phyloP scores from a whole-genome alignment of 2,113 vertebrate genomes.

The Dasyprocta punctata region DNA sequence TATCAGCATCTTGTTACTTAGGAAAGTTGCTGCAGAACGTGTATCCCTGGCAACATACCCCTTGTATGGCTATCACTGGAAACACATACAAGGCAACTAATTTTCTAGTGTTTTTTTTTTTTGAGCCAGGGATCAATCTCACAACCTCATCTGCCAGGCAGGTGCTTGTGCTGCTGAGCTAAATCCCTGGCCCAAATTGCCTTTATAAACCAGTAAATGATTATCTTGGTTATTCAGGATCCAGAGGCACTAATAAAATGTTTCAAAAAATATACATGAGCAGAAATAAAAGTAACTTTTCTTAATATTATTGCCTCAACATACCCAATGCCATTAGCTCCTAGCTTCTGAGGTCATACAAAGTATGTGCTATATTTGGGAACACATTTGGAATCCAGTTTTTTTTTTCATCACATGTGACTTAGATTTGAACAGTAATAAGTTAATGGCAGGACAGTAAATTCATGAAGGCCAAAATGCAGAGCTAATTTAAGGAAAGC shows the following conservation, averaged over 20 bases:
- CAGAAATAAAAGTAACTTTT: neutral
- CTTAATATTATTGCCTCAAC: neutral
- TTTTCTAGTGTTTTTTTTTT: neutral
- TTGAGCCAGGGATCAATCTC: too few species aligned
- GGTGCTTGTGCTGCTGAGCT: too few species aligned
- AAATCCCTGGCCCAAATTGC: too few species aligned
- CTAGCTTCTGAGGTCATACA: neutral
- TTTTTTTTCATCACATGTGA: neutral
- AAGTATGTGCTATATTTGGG: neutral
- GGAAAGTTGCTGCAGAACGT: neutral
- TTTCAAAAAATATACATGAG: neutral
- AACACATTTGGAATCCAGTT: neutral
- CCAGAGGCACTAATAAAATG: neutral
- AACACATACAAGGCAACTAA: neutral
- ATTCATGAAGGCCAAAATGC: neutral
- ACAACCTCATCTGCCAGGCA: too few species aligned
- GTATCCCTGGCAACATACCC: neutral
- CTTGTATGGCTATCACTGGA: neutral
- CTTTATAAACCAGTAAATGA: neutral
- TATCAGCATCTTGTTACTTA: neutral
- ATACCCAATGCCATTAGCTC: neutral
- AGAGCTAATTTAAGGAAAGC: neutral
- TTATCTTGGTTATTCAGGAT: neutral
- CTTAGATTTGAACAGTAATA: neutral
- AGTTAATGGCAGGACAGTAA: neutral